Percentiles rank a stretch among this genome's conserved stretches.
These are phyloP conservation scores for Linurgus olivaceus DNA, from an alignment of 2,797 vertebrate genomes.

Conservation along the genomic window DNA sequence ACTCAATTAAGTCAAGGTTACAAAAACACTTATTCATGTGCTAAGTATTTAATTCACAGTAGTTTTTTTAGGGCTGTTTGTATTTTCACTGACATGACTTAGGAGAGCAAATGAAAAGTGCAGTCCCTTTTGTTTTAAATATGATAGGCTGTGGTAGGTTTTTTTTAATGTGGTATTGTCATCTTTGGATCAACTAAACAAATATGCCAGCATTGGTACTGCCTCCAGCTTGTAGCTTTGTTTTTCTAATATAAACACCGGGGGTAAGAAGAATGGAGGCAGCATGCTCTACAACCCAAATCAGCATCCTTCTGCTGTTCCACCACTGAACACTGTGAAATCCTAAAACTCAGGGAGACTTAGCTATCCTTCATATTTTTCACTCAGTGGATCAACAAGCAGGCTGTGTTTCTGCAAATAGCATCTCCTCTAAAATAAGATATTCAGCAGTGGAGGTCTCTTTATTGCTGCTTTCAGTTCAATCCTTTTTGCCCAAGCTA, in stretches of 20 bases:
- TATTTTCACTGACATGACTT: not conserved
- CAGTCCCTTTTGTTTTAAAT: not conserved
- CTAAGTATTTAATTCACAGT: not conserved
- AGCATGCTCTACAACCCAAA: not conserved
- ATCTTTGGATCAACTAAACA: not conserved
- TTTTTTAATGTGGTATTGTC: not conserved
- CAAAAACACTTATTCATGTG: not conserved
- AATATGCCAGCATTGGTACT: not conserved
- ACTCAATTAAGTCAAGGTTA: not conserved
- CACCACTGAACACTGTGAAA: not conserved
- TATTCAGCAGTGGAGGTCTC: not conserved
- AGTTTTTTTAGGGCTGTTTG: not conserved
- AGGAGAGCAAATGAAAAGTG: not conserved
- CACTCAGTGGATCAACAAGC: not conserved
- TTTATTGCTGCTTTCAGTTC: not conserved
- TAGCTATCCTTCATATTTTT: not conserved
- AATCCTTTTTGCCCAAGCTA: not conserved
- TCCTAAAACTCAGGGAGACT: not conserved
- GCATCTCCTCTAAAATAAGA: not conserved
- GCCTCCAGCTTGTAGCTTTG: not conserved
- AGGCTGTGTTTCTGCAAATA: not conserved
- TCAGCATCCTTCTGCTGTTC: accelerated
- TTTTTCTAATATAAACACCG: not conserved
- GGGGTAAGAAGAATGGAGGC: not conserved
- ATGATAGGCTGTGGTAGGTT: not conserved